These are phyloP conservation scores for Seriola rivoliana DNA, from an alignment of 2,113 vertebrate species.

Conservation along the genomic window DNA sequence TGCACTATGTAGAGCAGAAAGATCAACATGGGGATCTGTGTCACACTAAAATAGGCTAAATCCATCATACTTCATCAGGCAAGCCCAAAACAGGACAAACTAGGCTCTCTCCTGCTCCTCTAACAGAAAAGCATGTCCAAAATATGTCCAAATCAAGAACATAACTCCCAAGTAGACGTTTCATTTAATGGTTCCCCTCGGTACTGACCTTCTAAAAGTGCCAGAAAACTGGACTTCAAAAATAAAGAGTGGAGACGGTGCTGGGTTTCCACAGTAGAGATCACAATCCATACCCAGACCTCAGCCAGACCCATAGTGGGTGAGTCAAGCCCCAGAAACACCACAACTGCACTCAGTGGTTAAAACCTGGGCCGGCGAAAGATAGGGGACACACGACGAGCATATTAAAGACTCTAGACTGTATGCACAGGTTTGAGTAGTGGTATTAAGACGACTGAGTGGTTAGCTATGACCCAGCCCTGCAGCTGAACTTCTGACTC, in stretches of 20 bases:
- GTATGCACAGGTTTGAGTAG: background rate
- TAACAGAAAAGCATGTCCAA: conserved; percentile 5
- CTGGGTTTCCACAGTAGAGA: conserved; percentile 56
- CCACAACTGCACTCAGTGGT: conserved; percentile 30
- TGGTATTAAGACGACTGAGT: background rate
- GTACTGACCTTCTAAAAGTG: conserved; percentile 48
- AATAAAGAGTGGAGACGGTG: conserved; percentile 55
- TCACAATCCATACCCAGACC: conserved; percentile 18
- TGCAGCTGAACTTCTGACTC: conserved; percentile 32
- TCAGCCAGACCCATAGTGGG: conserved; percentile 13
- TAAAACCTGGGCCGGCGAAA: background rate
- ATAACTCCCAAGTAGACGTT: conserved; percentile 28
- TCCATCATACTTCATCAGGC: conserved; percentile 37
- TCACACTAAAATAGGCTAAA: conserved; percentile 55
- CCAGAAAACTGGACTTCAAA: conserved; percentile 64
- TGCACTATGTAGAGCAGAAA: conserved; percentile 50
- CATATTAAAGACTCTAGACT: conserved; percentile 11
- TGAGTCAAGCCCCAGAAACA: conserved; percentile 25
- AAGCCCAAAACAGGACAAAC: conserved; percentile 62
- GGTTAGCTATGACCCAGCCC: conserved; percentile 39
- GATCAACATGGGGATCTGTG: conserved; percentile 44
- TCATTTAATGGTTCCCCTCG: conserved; percentile 37
- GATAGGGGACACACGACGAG: background rate
- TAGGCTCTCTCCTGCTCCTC: conserved; percentile 16
- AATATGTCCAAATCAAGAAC: conserved; percentile 62